A percentile compares a stretch with the other conserved stretches of the same genome.
These are phyloP conservation scores for Drosophila repleta DNA, from an alignment of 1,140 invertebrate species.

Conservation along the genomic window DNA sequence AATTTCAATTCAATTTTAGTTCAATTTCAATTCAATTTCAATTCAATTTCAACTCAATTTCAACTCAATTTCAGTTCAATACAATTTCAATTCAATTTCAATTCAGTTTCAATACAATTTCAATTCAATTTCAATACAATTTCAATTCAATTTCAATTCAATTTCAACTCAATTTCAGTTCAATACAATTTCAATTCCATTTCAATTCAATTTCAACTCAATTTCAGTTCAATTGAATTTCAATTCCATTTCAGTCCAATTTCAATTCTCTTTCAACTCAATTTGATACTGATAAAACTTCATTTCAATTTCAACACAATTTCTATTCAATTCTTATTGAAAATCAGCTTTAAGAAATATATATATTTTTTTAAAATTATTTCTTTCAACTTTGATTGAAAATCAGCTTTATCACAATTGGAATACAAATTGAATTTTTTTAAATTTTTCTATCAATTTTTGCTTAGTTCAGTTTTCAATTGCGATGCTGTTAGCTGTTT, in stretches of 20 bases:
- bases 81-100: background rate
- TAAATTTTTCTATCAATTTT: no score
- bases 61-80: background rate
- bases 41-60: slow-evolving; percentile 12
- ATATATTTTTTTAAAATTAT: no score
- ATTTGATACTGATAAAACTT: no score
- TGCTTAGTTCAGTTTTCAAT: no score
- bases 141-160: background rate
- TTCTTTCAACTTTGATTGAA: no score
- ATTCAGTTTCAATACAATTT: background rate
- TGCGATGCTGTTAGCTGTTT: no score
- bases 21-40: slow-evolving; percentile 1
- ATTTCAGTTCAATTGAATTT: background rate
- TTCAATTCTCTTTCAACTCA: background rate
- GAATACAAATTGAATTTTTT: no score
- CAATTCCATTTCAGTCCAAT: background rate
- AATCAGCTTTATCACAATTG: no score
- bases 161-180: slow-evolving; percentile 18
- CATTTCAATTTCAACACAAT: background rate
- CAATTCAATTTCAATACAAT: background rate
- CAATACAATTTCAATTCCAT: background rate
- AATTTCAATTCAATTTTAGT: background rate
- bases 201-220: no score
- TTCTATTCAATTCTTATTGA: no score
- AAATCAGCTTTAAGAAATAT: no score